Percentiles rank a stretch among this genome's conserved stretches.
These are phyloP conservation scores for Lagocephalus sceleratus DNA, from an alignment of 2,797 vertebrate species.

Conservation along the genomic window DNA sequence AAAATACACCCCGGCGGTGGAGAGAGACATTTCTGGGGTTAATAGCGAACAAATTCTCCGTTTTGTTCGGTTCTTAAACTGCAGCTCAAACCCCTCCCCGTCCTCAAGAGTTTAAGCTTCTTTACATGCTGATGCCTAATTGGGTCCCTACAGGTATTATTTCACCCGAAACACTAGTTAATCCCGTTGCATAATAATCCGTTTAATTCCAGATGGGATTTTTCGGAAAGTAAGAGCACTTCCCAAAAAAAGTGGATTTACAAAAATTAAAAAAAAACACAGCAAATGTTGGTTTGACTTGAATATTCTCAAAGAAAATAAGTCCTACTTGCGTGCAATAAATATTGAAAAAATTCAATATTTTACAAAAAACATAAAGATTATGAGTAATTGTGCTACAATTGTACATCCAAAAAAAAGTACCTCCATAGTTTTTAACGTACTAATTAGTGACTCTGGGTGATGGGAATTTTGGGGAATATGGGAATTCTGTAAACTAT, in stretches of 20 bases:
- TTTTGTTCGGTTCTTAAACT: slow-evolving; percentile 18
- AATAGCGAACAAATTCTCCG: slow-evolving; percentile 4
- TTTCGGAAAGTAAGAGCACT: slow-evolving; percentile 37
- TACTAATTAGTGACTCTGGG: too few relatives aligned
- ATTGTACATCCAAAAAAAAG: too few relatives aligned
- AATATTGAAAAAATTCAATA: too few relatives aligned
- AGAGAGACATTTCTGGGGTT: slow-evolving; percentile 6
- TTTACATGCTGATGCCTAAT: slow-evolving; percentile 25
- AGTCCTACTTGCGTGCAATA: too few relatives aligned
- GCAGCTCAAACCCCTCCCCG: slow-evolving; percentile 5
- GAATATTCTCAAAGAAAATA: too few relatives aligned
- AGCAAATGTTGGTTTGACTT: too few relatives aligned
- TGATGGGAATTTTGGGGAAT: too few relatives aligned
- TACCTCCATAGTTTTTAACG: too few relatives aligned
- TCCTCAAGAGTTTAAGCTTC: slow-evolving; percentile 13
- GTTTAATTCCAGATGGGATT: slow-evolving; percentile 9
- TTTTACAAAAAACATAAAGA: too few relatives aligned
- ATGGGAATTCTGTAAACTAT: too few relatives aligned
- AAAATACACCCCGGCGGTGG: background rate
- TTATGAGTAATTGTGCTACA: too few relatives aligned
- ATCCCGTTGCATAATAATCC: slow-evolving; percentile 14
- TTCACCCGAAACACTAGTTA: slow-evolving; percentile 39
- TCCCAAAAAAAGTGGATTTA: too few relatives aligned
- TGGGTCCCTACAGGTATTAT: slow-evolving; percentile 25
- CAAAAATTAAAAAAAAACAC: slow-evolving; percentile 34